Evolutionary conservation across 2,797 vertebrate genomes (phyloP), one percentile per base, ranked within the genome.

Genomic region (Xyrichtys novacula): DNA sequence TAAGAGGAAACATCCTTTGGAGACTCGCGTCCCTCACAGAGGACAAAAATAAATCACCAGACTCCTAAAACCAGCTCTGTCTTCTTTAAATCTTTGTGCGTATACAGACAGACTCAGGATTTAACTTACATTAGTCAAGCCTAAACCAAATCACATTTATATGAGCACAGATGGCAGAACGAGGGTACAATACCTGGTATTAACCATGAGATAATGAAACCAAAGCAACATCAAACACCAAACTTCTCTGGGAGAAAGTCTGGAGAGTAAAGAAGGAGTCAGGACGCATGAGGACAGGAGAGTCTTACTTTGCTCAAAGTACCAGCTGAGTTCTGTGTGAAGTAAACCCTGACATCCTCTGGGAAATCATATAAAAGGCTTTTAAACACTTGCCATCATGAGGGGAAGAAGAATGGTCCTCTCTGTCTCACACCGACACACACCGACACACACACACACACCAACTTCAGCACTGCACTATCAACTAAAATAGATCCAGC

Each of bases 371-470:
- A 12, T 63, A 34, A 68, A 65, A 55, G 36, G 44, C 11, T 54
- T 62, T 76, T 43, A 76, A 80, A 72, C 36, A 42, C 16, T 31
- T 3, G 2, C 2, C 19, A 28, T 22, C 22, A 40, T 55, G 61
- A 68, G 52, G 66, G 54, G 69, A 42, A 59, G 19, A 40, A 54
- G 11, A 64, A 26, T 28, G 36, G 20, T 58, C 28, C 46, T 12
- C 29, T 48, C 52, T 25, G 15, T 29, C 31, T 36, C 25, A 46
- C 34, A 16, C 19, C 12, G 6, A 25, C 22, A 25, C 20, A 25
- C 5, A 23, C 43, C 22, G 20, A 40, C 25, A 58, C 49, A 36
- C 23, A 40, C 20, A 53, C 20, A 43, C 12, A n/a, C 23, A 44
- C 23, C 40, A 20, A 52, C 20, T 42, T 19, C 3, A 25, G 43